Percentiles rank a stretch among this genome's conserved stretches.
Conservation (phyloP, 2,113 vertebrate genomes). For the Donacobius atricapilla region DNA sequence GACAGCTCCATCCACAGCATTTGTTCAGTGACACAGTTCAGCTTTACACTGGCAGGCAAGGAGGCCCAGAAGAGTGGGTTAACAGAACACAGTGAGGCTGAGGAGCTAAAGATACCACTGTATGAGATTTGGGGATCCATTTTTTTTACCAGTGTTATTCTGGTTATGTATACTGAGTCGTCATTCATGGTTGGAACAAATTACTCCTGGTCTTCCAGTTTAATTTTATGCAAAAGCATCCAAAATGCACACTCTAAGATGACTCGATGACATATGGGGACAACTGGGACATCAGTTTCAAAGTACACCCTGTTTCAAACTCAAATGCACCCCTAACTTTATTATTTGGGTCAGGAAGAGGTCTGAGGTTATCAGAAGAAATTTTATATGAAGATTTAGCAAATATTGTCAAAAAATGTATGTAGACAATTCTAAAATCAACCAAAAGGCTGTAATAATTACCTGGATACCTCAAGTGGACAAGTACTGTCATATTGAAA, state of each 20-base stretch:
- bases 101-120: background rate
- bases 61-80: background rate
- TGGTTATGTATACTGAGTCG: background rate
- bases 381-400: background rate
- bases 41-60: background rate
- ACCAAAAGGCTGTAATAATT: background rate
- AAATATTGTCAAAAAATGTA: background rate
- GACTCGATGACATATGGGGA: background rate
- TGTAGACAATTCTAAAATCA: background rate
- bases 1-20: background rate
- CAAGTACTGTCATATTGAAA: background rate
- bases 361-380: background rate
- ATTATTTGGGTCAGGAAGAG: background rate
- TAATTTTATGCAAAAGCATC: background rate
- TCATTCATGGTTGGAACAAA: background rate
- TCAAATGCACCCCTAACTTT: background rate
- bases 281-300: background rate
- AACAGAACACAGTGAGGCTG: background rate
- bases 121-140: background rate
- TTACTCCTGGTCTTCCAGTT: background rate
- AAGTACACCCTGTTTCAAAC: background rate
- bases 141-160: background rate
- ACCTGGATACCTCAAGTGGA: background rate
- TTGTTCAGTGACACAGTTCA: background rate
- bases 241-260: background rate